phyloP scores from a whole-genome alignment of 2,113 vertebrate species.

The Stomatorhinus ivindoensis region DNA sequence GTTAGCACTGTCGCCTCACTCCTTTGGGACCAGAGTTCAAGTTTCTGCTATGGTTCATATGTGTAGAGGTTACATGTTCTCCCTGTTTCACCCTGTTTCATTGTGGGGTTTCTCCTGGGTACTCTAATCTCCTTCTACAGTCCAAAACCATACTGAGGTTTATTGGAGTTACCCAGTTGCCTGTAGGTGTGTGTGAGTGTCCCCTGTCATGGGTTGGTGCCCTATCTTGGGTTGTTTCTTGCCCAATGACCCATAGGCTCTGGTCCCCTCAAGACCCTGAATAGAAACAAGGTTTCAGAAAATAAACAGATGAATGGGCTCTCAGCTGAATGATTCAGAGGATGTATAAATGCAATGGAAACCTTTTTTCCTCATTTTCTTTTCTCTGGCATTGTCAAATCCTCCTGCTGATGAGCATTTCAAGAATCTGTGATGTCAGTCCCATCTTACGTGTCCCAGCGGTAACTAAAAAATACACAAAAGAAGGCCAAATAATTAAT shows the following conservation, averaged over 20 bases:
- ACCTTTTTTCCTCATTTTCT: not conserved
- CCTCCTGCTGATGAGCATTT: not conserved
- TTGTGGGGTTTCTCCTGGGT: not conserved
- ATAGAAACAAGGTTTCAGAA: not conserved
- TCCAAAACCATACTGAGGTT: not conserved
- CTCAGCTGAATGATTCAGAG: not conserved
- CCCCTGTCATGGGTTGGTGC: not conserved
- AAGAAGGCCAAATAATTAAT: not conserved
- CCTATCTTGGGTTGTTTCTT: not conserved
- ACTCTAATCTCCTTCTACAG: not conserved
- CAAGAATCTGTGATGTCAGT: not conserved
- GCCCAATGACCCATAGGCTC: not conserved
- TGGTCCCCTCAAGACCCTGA: not conserved
- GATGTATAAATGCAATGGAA: not conserved
- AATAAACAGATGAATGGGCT: not conserved
- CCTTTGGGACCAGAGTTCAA: not conserved
- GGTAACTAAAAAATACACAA: not conserved
- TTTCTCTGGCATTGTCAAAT: not conserved
- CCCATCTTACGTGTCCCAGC: not conserved
- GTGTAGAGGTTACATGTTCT: not conserved
- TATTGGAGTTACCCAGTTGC: not conserved
- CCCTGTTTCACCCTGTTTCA: too few relatives aligned
- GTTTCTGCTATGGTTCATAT: not conserved
- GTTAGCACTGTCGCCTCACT: not conserved
- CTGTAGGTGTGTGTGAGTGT: not conserved